Conservation (phyloP, 30 jellyfish, hydroid and myxozoan species). For the Nemopilema nomurai region DNA sequence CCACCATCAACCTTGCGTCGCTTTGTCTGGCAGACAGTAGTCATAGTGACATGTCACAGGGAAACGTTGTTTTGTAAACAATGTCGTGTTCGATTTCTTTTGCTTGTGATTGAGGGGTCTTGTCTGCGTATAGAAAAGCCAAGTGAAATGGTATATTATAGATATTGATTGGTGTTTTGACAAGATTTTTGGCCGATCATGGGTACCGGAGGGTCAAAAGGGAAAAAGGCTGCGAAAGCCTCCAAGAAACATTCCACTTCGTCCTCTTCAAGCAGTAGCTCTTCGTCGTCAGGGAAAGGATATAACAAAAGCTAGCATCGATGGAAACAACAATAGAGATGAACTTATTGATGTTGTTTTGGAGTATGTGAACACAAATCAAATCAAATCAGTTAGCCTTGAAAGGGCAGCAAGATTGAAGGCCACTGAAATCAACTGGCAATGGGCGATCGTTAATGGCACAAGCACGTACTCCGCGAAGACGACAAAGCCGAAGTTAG, state of each 20-base stretch:
- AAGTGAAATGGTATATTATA: not conserved
- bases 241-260: conserved; percentile 7
- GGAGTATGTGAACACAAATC: conserved; percentile 65
- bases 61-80: conserved; percentile 2
- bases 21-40: not conserved
- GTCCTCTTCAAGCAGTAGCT: conserved; percentile 28
- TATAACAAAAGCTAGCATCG: conserved; percentile 35
- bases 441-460: conserved; percentile 79
- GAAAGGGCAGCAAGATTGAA: conserved; percentile 64
- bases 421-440: conserved; percentile 73
- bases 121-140: not conserved
- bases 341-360: conserved; percentile 77
- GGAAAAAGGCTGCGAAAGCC: not conserved
- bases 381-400: conserved; percentile 35
- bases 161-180: not conserved
- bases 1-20: not conserved
- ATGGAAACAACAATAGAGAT: conserved; percentile 58
- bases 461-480: conserved; percentile 30
- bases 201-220: conserved; percentile 68
- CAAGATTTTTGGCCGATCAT: not conserved
- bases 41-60: conserved; percentile 1
- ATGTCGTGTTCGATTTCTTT: not conserved
- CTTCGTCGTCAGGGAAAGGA: conserved; percentile 16
- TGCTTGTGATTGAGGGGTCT: not conserved
- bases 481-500: conserved; percentile 17